Conservation (phyloP, 2,888 invertebrate genomes). For the Carabus problematicus region DNA sequence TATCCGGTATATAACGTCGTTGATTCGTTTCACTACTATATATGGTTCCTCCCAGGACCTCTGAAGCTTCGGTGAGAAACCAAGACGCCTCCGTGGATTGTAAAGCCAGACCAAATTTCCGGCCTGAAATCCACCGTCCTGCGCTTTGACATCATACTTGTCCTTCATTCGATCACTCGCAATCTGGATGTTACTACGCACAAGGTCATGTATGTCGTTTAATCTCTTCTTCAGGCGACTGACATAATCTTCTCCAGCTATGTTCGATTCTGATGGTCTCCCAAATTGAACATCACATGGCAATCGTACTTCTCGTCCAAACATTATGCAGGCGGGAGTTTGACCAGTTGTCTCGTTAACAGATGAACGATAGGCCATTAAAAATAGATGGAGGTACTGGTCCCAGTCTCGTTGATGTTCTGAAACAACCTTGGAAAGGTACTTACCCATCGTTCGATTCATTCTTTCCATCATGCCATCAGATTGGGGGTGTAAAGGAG, state of each 20-base stretch:
- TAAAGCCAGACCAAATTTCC: conserved; percentile 11
- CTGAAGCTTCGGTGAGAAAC: neutral
- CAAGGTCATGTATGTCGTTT: neutral
- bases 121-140: neutral
- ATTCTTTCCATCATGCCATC: conserved; percentile 24
- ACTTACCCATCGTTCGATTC: conserved; percentile 16
- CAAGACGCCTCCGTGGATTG: neutral
- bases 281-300: conserved; percentile 11
- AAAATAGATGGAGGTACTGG: conserved; percentile 37
- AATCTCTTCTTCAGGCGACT: neutral
- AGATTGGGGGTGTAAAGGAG: conserved; percentile 13
- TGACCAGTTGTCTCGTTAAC: conserved; percentile 28
- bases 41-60: neutral
- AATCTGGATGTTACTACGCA: neutral
- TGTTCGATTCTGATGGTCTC: neutral
- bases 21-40: neutral
- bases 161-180: neutral
- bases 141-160: neutral
- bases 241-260: conserved; percentile 9
- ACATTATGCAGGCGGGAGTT: neutral
- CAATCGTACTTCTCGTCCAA: conserved; percentile 12
- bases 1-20: too few species aligned
- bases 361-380: conserved; percentile 32
- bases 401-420: conserved; percentile 24
- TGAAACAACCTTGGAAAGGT: conserved; percentile 14